These are phyloP conservation scores for Himantopus leucocephalus DNA, from an alignment of 2,113 vertebrate species.

Conservation along the genomic window DNA sequence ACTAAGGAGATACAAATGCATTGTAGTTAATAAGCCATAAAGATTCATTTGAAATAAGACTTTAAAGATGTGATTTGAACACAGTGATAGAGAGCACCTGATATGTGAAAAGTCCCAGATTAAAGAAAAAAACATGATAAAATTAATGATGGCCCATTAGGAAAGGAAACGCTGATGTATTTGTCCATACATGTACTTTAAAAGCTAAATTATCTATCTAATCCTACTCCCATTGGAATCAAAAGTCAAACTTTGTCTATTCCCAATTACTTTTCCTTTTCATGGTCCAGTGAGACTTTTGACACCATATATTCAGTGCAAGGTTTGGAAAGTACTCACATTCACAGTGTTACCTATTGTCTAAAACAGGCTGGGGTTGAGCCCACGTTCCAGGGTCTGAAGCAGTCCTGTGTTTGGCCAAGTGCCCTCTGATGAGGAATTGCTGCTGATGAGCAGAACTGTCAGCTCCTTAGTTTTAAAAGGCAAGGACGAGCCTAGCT, in stretches of 20 bases:
- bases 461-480: not conserved
- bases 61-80: not conserved
- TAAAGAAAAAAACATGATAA: not conserved
- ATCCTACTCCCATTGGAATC: not conserved
- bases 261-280: not conserved
- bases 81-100: not conserved
- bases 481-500: not conserved
- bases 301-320: not conserved
- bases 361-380: not conserved
- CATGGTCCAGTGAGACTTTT: not conserved
- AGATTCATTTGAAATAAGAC: not conserved
- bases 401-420: not conserved
- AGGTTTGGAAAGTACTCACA: not conserved
- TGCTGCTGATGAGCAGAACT: not conserved
- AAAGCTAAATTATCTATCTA: not conserved
- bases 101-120: not conserved
- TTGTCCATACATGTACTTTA: not conserved
- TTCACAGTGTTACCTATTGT: not conserved
- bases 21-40: not conserved
- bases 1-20: not conserved
- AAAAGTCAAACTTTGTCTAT: not conserved
- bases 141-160: not conserved
- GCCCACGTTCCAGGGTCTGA: not conserved
- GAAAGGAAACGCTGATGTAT: not conserved
- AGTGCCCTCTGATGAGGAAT: not conserved